Evolutionary conservation across 2,888 invertebrate species (phyloP).

Genomic region (Brachylomia viminalis): DNA sequence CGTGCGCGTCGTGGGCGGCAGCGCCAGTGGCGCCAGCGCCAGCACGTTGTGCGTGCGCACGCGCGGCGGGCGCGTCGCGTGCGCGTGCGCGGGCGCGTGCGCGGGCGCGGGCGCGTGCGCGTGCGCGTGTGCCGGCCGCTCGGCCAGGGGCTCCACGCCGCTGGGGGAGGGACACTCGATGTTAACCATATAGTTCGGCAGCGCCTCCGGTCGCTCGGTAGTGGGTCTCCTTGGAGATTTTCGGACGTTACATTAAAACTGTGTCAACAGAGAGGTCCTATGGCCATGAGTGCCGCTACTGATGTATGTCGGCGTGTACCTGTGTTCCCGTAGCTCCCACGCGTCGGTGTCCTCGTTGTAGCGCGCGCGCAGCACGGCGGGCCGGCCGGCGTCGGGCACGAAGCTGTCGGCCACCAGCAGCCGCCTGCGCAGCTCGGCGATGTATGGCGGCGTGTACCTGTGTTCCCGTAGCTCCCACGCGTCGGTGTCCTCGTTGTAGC

Average conservation of each 20-base stretch:
- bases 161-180: slow-evolving; percentile 29
- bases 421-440: too few relatives aligned
- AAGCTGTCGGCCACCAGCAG: too few relatives aligned
- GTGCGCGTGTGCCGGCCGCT: slow-evolving; percentile 92
- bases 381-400: too few relatives aligned
- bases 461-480: slow-evolving; percentile 72
- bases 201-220: background rate
- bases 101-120: slow-evolving; percentile 91
- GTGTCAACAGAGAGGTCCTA: background rate
- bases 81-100: slow-evolving; percentile 79
- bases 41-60: slow-evolving; percentile 89
- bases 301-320: too few relatives aligned
- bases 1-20: slow-evolving; percentile 93
- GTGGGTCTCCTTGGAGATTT: background rate
- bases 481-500: too few relatives aligned
- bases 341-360: too few relatives aligned
- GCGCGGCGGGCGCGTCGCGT: slow-evolving; percentile 57
- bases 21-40: slow-evolving; percentile 94
- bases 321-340: slow-evolving; percentile 73
- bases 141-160: slow-evolving; percentile 80
- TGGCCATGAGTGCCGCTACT: too few relatives aligned
- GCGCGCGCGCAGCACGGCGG: too few relatives aligned
- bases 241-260: background rate
- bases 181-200: background rate
- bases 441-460: slow-evolving; percentile 21